Percentiles rank a stretch among this genome's conserved stretches.
phyloP scores from a whole-genome alignment of 1,140 invertebrate species.

The Radopholus similis region DNA sequence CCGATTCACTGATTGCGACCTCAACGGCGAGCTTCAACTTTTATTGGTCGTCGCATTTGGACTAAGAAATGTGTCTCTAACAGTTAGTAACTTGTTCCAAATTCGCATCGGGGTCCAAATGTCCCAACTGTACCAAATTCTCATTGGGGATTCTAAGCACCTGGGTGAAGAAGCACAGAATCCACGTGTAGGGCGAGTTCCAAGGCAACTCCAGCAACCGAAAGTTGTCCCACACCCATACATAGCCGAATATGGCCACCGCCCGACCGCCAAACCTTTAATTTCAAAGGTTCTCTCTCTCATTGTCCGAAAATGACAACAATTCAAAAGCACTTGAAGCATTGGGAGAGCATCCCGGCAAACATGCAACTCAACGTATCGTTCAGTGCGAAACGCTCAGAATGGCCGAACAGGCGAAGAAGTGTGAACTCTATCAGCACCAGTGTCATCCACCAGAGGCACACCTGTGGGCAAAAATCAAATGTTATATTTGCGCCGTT shows the following conservation, averaged over 20 bases:
- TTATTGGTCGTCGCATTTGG: no score
- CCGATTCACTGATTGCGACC: no score
- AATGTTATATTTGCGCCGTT: no score
- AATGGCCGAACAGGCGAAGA: slow-evolving; percentile 45
- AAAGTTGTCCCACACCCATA: slow-evolving; percentile 57
- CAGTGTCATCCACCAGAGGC: slow-evolving; percentile 56
- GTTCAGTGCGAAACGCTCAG: slow-evolving; percentile 56
- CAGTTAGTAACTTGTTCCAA: no score
- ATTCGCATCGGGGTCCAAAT: no score
- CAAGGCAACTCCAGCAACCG: slow-evolving; percentile 57
- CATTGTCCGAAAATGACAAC: background rate
- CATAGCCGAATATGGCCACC: slow-evolving; percentile 55
- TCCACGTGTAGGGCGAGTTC: slow-evolving; percentile 60
- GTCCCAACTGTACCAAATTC: no score
- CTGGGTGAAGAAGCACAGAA: slow-evolving; percentile 53
- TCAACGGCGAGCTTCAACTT: no score
- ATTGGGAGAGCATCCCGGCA: slow-evolving; percentile 59
- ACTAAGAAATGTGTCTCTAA: no score
- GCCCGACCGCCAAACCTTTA: slow-evolving; percentile 55
- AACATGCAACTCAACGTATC: slow-evolving; percentile 57
- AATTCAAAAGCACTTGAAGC: slow-evolving; percentile 49
- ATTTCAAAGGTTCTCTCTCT: background rate
- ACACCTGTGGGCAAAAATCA: no score
- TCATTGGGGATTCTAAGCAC: no score
- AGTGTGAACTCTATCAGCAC: slow-evolving; percentile 55